Base-by-base conservation (phyloP, 2,797 vertebrate species). In the Pseudochaenichthys georgianus region DNA sequence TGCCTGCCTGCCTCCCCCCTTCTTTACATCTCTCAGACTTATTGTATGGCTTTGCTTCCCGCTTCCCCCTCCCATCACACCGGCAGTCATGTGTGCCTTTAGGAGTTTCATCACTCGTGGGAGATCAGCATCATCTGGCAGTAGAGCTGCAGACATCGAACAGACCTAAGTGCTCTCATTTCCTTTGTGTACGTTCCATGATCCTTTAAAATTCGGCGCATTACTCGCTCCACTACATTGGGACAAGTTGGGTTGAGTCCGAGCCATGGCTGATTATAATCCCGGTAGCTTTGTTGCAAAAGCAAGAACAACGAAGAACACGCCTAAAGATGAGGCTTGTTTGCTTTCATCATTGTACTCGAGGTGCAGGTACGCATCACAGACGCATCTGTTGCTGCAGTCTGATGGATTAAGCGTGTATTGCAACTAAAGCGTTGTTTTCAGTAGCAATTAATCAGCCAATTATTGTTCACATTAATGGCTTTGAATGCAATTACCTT, bases 231-330 rank as follows among this genome's bases (percentile, higher is more conserved):
- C 23, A 69, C 38, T 42, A 54, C 13, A 53, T 80, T 55, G 4
- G 13, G 21, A 85, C 63, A 23, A 69, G 52, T 53, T 45, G 52
- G 9, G 58, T 17, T 77, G 54, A 69, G 59, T 61, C 50, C 9
- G 9, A 72, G 46, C 67, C 45, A 43, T 45, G 47, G 47, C 48
- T 34, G 34, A 81, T 73, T 54, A 34, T 41, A 75, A 77, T 75
- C 73, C 28, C 45, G 54, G 50, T 51, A 54, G 78, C 68, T 80
- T 80, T 77, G 43, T 75, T 75, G 57, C 80, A 77, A 75, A 83
- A 89, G 78, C 70, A 88, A 73, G 42, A 77, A 69, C 13, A 53
- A 50, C 73, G 75, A 0, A 34, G 42, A 66, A 54, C 83, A 73
- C 77, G 13, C 79, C 80, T 75, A 71, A 23, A 10, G 2, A 57